phyloP scores from a whole-genome alignment of 1,140 invertebrate genomes.

The Sipha flava region DNA sequence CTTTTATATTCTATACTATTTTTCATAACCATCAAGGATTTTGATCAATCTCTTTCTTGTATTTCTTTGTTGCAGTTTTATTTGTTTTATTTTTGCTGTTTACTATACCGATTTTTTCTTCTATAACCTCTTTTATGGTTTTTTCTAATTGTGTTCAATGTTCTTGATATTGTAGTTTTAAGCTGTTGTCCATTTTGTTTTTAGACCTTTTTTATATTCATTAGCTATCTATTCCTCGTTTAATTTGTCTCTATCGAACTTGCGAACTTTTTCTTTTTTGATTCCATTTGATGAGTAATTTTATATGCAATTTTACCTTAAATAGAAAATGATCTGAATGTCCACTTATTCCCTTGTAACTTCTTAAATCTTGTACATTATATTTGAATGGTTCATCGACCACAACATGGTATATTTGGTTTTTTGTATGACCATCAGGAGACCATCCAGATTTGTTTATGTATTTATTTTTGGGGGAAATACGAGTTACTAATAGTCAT shows the following conservation, averaged over 20 bases:
- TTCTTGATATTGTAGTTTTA: not conserved
- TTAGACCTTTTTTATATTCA: no score
- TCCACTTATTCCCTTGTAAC: not conserved
- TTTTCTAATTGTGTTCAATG: not conserved
- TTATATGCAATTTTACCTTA: not conserved
- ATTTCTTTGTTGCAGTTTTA: not conserved
- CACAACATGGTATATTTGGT: slow-evolving; percentile 36
- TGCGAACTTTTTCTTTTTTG: not conserved
- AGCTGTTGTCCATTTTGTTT: not conserved
- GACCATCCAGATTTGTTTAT: no score
- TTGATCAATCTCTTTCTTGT: not conserved
- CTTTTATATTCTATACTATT: not conserved
- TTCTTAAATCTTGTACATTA: slow-evolving; percentile 24
- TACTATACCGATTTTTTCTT: not conserved
- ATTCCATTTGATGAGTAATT: not conserved
- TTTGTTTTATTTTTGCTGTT: not conserved
- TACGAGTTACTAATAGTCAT: no score
- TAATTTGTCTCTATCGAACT: no score
- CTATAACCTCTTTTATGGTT: not conserved
- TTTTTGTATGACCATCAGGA: slow-evolving; percentile 17
- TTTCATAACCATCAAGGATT: not conserved
- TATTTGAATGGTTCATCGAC: slow-evolving; percentile 24
- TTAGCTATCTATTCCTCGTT: not conserved
- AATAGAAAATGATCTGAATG: not conserved
- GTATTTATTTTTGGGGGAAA: no score